Evolutionary conservation across 2,888 invertebrate species (phyloP), one percentile per base, ranked within the genome.

Genomic region (Melanotus villosus): DNA sequence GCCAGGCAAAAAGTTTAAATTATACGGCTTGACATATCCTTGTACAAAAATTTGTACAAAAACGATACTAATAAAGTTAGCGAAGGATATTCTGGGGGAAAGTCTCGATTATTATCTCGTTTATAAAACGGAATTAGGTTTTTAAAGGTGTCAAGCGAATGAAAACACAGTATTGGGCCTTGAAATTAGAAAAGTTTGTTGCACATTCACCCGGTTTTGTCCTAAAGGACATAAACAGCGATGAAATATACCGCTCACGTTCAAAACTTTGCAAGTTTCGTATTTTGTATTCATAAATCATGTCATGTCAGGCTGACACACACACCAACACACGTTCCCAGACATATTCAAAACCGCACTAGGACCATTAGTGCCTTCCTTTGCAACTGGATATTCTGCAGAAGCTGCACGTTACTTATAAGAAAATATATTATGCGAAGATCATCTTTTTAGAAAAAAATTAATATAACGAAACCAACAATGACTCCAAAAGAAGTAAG

Each of bases 221-320:
- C 54, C n/a, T 9, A 21, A 36, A 62, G 23, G 36, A 26, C 34
- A 50, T 47, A 62, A 62, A 50, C 50, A 45, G 32, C 47, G 12
- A 21, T 50, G 32, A 62, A 59, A 62, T 64, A 64, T 54, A 56
- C 54, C 21, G 38, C 45, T 60, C 60, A 54, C 62, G 62, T 56
- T 26, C 30, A 10, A 57, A 67, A 62, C 67, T 67, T 59, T 59
- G 41, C 14, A 66, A 66, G 52, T 58, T 58, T 59, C 30, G 52
- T 36, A 18, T 54, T 60, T 67, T 63, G 38, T 34, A 32, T 30
- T 57, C 57, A 54, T 67, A 41, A 62, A 67, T 67, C 56, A 67
- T 57, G 36, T 14, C n/a, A 43, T 45, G 67, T 47, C 67, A 56
- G 36, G 23, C 19, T 62, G 59, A 56, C 60, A 60, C 23, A 59